Base-by-base conservation (phyloP, 2,113 vertebrate genomes). In the Leptosomus discolor region DNA sequence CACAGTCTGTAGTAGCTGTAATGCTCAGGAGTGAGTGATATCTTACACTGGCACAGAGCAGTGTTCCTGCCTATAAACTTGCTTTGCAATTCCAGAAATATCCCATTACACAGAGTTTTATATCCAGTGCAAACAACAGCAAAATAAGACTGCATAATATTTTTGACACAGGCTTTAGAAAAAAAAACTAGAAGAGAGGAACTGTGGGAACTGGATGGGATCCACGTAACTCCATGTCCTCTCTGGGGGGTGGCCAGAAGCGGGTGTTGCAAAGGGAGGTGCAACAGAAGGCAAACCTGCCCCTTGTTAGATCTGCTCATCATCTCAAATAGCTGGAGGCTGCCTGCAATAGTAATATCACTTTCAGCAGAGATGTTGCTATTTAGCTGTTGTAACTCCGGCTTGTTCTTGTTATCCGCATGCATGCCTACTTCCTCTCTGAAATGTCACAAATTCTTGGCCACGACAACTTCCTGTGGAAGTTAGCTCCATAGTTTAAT, bases 391-490 rank as follows among this genome's bases (percentile, higher is more conserved):
- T 48, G 34, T 48, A 78, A 56, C 92, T 81, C 71, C 18, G 1
- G 90, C 86, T 94, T n/a, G 81, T 92, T 96, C 86, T 92, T 32
- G 64, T 87, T 95, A 84, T 26, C 91, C 32, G 0, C 3, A 23
- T 80, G 36, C 64, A 17, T 23, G 56, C 53, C 54, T 15, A 74
- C 61, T 96, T 94, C 96, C 94, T 95, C 81, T 76, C 92, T 0
- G 36, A 94, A 94, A 77, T 81, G 68, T 94, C 95, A 88, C 69
- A 21, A 57, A 89, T 94, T 97, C 94, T 96, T 95, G 96, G 94
- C 94, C 71, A 43, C 15, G 0, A 15, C 41, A 23, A 11, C 83
- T 97, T 97, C 94, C 92, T 2, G 11, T 64, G 92, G 80, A 95
- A 92, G 80, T 74, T 27, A 21, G 56, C 80, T 88, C 76, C 50